Conservation (phyloP, 2,113 vertebrate species). For the Cavia porcellus region DNA sequence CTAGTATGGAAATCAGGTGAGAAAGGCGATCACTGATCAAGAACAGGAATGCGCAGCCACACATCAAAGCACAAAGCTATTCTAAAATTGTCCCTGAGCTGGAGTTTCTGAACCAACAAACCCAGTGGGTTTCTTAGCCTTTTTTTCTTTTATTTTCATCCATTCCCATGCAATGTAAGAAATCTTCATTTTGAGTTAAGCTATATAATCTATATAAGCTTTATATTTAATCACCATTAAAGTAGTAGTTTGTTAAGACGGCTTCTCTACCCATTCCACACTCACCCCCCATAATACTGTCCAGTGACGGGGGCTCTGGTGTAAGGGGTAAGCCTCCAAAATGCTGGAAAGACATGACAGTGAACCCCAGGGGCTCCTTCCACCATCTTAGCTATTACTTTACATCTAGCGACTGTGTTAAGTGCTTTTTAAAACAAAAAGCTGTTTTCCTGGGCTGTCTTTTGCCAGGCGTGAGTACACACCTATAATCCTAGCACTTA, state of each 20-base stretch:
- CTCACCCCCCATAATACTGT: neutral
- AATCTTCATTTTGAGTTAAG: slow-evolving; percentile 42
- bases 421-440: neutral
- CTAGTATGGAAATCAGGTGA: slow-evolving; percentile 63
- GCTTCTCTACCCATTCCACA: neutral
- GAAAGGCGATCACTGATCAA: neutral
- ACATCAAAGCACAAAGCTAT: slow-evolving; percentile 67
- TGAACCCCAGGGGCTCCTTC: neutral
- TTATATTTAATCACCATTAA: slow-evolving; percentile 64
- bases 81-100: slow-evolving; percentile 54
- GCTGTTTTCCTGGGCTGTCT: neutral
- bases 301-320: neutral
- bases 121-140: slow-evolving; percentile 46
- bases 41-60: slow-evolving; percentile 18
- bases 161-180: slow-evolving; percentile 42
- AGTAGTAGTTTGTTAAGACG: neutral
- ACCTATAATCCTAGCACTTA: neutral
- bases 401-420: neutral
- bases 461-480: neutral
- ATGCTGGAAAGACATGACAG: neutral
- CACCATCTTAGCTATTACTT: neutral
- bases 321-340: neutral
- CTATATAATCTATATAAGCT: no score
- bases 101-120: slow-evolving; percentile 65
- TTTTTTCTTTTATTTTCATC: slow-evolving; percentile 68